Base-by-base conservation (phyloP, 2,888 invertebrate species). In the Carpatolechia fugitivella region DNA sequence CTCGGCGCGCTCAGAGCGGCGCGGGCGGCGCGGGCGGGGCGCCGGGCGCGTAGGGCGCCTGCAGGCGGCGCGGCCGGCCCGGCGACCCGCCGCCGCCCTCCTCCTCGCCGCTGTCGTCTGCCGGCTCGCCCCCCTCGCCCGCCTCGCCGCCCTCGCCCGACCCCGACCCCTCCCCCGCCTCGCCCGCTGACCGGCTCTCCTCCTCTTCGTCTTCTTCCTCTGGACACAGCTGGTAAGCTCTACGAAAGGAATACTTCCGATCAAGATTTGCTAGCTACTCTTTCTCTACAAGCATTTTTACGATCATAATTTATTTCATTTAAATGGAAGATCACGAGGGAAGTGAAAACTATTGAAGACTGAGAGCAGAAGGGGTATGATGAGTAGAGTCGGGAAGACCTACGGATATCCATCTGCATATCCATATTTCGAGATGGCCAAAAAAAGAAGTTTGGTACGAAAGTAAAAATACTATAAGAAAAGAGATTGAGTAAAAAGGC, bases 131-230 rank as follows among this genome's bases (percentile, higher is more conserved):
- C 33, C 75, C 77, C 16, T 77, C 78, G 4, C 77, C 79, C 36
- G 75, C 77, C 24, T 79, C 78, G 59, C 70, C 69, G 41, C 38
- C 56, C 41, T 7, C 13, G 11, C 44, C 44, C 10, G 20, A 24
- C 20, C 46, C 29, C 46, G 8, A 40, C 14, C 68, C 76, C 46
- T 5, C 31, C 20, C 68, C 76, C 18, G 70, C 69, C 44, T 79
- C 81, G n/a, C 82, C 77, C 7, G 70, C 58, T n/a, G n/a, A n/a
- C n/a, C n/a, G n/a, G n/a, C n/a, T n/a, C 57, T 85, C 84, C 52
- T 88, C 89, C 57, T 89, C 89, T 49, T 90, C 90, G n/a, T 89
- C 89, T 38, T 89, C 89, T 55, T 87, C 88, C 52, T 89, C 89
- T 1, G 90, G 89, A 57, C 90, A 90, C 44, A 90, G 70, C 65